Evolutionary conservation across 2,113 vertebrate species (phyloP).

Genomic region (Cygnus buccinator): DNA sequence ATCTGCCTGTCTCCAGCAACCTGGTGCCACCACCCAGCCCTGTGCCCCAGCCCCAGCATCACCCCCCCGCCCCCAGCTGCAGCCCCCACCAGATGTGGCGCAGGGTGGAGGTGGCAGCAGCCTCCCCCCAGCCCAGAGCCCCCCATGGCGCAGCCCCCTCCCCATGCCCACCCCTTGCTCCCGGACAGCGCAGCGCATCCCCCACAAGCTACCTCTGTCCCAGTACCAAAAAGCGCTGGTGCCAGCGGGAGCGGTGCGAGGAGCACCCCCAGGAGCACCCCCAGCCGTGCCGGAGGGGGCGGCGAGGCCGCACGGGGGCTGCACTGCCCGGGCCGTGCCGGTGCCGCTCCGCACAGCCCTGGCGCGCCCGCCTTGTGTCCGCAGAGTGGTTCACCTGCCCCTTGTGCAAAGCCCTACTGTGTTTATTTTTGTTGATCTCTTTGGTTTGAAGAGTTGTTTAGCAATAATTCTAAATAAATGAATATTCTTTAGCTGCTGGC

Average conservation of each 20-base stretch:
- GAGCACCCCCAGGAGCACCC: neutral
- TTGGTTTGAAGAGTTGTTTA: slow-evolving; percentile 59
- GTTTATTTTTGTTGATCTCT: slow-evolving; percentile 50
- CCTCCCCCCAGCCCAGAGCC: neutral
- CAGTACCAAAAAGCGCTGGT: slow-evolving; percentile 62
- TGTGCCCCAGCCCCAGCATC: slow-evolving; percentile 3
- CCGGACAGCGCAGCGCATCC: neutral
- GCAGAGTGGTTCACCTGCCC: neutral
- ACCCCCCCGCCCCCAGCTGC: neutral
- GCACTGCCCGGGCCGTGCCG: too few species aligned
- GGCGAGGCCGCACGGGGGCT: too few species aligned
- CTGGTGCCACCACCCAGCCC: slow-evolving; percentile 22
- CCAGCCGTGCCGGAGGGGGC: neutral
- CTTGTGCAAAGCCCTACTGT: slow-evolving; percentile 71
- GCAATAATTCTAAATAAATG: slow-evolving; percentile 73
- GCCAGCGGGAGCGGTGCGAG: neutral
- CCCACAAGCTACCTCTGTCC: slow-evolving; percentile 75
- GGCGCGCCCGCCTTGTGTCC: fast-evolving
- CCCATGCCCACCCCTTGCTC: too few species aligned
- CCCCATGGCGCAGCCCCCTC: neutral
- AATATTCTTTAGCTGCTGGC: slow-evolving; percentile 63
- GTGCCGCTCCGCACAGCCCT: neutral
- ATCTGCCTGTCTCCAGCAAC: too few species aligned
- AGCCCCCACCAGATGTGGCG: neutral
- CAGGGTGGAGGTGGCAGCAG: neutral